Evolutionary conservation across 2,113 vertebrate species (phyloP), one percentile per base, ranked within the genome.

Genomic region (Toxostoma redivivum): DNA sequence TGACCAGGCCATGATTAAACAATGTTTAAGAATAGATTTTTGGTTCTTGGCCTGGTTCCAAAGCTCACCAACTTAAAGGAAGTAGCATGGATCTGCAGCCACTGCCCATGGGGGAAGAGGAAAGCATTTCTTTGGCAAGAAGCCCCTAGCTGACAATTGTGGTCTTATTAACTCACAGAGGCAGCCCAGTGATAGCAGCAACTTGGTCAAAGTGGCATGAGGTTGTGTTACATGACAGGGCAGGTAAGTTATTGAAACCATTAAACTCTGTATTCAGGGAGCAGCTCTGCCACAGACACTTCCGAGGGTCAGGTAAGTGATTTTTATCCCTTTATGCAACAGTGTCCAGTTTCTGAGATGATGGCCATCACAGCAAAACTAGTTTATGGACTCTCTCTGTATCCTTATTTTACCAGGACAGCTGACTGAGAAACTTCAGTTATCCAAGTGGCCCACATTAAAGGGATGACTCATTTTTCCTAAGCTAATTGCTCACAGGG

Each of bases 181-280:
- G 15, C 24, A 78, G 54, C 20, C 17, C 45, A 44, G 5, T 1
- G 3, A 31, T 8, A 65, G 48, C 27, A 56, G 8, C 30, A 77
- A 14, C 16, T 76, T 61, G 2, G 3, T 30, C 20, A 5, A 45
- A 64, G 23, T 9, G 14, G 21, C 22, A 47, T 0, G 2, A 15
- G 11, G 11, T 25, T 56, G 12, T 21, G 21, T 60, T 64, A 17
- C 9, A 5, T 6, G 3, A 57, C 28, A 69, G 21, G 15, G 44
- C 4, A 67, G 24, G 38, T 61, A 44, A 61, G 3, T 25, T 12
- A 81, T 2, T 37, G 42, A 42, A 53, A 58, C 45, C 31, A 11
- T 37, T 70, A 10, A 70, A 37, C 12, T 47, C 25, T 37, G 11
- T 10, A 27, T 81, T 56, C 28, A 58, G 42, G 42, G 50, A 37